Base-by-base conservation (phyloP, 2,888 invertebrate species). In the Netelia melanura region DNA sequence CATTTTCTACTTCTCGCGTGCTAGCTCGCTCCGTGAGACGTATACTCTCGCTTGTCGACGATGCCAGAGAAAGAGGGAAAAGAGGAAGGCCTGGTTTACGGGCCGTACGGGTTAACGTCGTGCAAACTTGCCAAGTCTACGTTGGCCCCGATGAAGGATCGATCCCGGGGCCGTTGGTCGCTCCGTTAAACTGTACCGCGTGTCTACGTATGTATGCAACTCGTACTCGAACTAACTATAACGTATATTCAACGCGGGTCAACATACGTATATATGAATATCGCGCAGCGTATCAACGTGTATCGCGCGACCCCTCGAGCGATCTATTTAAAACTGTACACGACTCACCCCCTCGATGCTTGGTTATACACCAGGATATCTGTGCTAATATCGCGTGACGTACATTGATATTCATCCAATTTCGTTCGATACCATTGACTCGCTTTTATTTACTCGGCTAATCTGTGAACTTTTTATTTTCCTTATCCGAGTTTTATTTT, bases 1-100 rank as follows among this genome's bases (percentile, higher is more conserved):
- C 79, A 76, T 85, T 85, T 85, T 82, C 72, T 82, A 76, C 82
- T 76, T 82, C 79, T 85, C 82, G 85, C 85, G 85, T 82, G 85
- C 71, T 17, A 67, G 48, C 72, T 43, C 82, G 30, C 48, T 54
- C n/a, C 54, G 54, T 21, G 44, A 82, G 67, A 77, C 79, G 61
- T 78, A 30, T 30, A 30, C 5, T 30, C 30, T 5, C 5, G 30
- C 30, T 30, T 81, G 56, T 62, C 54, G 23, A 62, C n/a, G 30
- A 43, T 10, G 23, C 14, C 14, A 61, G 48, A 48, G 48, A 48
- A 8, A 48, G 48, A 48, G 14, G 3, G 48, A 48, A 14, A 48
- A 43, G 52, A 58, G 30, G 25, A 52, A 70, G 72, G 38, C 65
- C 80, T 80, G 72, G 80, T 80, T 80, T 72, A 67, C 83, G 61